These are phyloP conservation scores for Alviniconcha strummeri DNA, from an alignment of 2,888 invertebrate species.

Conservation along the genomic window DNA sequence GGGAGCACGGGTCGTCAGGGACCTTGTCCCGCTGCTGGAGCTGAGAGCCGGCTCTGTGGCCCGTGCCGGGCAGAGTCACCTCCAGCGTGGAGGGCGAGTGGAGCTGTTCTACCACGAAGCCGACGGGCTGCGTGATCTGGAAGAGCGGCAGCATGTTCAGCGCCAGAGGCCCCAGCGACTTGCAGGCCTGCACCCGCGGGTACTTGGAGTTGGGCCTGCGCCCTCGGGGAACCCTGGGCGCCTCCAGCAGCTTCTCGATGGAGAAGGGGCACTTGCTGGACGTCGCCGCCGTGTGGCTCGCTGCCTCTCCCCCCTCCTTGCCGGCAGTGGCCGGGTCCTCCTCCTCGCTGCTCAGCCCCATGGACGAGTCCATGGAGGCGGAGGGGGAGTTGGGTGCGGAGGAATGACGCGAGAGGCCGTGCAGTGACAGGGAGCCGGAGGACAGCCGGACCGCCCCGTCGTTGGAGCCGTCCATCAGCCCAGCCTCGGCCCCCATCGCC, in stretches of 20 bases:
- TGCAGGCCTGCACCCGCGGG: slow-evolving; percentile 75
- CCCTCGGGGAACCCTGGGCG: slow-evolving; percentile 74
- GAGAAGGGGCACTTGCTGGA: slow-evolving; percentile 69
- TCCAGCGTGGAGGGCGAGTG: slow-evolving; percentile 6
- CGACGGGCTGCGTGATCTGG: slow-evolving; percentile 75
- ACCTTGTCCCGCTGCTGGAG: neutral
- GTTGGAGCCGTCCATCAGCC: slow-evolving; percentile 10
- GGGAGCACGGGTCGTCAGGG: neutral
- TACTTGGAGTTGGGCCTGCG: slow-evolving; percentile 76
- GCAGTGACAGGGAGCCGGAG: neutral
- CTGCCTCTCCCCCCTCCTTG: neutral
- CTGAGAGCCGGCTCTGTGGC: neutral
- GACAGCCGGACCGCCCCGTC: slow-evolving; percentile 9
- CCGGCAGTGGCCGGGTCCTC: neutral
- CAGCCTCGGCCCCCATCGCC: slow-evolving; percentile 20
- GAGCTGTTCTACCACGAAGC: slow-evolving; percentile 69
- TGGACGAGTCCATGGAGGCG: neutral
- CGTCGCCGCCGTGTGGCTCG: neutral
- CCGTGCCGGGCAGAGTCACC: neutral
- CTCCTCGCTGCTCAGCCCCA: slow-evolving; percentile 25
- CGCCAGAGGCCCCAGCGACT: slow-evolving; percentile 72
- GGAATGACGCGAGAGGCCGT: neutral
- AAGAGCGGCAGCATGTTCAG: slow-evolving; percentile 72
- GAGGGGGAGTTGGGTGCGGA: slow-evolving; percentile 12
- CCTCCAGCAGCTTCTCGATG: slow-evolving; percentile 74